Evolutionary conservation across 35 echinoderm and acorn worm species (phyloP), one percentile per base, ranked within the genome.

Genomic region (Apostichopus californicus): DNA sequence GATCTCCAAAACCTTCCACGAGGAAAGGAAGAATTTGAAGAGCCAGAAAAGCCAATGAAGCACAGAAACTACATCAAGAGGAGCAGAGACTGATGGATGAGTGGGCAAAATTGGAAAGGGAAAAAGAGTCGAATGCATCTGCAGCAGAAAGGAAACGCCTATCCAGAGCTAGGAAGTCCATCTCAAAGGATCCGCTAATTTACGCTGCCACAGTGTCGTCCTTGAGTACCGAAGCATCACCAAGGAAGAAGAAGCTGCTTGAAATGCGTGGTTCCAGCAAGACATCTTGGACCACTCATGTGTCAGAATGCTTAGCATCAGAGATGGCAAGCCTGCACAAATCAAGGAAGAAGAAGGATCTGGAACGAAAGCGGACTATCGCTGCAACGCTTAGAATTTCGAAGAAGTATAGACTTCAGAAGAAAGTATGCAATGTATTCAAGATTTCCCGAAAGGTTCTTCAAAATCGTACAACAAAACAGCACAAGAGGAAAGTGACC

Each of bases 311-410:
- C 9, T 20, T 79, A 52, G 78, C 4, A 79, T 25, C 78, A 79
- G 78, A 79, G 78, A 79, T 79, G 9, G 78, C 78, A 25, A 8
- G 78, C 20, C 78, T 79, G 9, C 78, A 79, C n/a, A 79, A 79
- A 20, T 79, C 78, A 25, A 22, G 78, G 34, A 79, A 79, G 78
- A 79, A 79, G n/a, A 20, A 79, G 20, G 78, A 79, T 20, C 78
- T 79, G 9, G 8, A 52, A 52, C 20, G 78, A 20, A 79, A 79
- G 20, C 9, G 34, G 78, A 20, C 20, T 20, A 22, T 79, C 8
- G 78, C 78, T 25, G 78, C 78, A 22, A 79, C 1, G 78, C n/a
- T 79, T 20, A 79, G 20, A 20, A 79, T 79, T 10, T 9, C 2
- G 9, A 79, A 20, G 2, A 4, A 79, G 78, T 79, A 79, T 79